Conservation (phyloP, 2,888 invertebrate genomes). For the Hartigia nigra region DNA sequence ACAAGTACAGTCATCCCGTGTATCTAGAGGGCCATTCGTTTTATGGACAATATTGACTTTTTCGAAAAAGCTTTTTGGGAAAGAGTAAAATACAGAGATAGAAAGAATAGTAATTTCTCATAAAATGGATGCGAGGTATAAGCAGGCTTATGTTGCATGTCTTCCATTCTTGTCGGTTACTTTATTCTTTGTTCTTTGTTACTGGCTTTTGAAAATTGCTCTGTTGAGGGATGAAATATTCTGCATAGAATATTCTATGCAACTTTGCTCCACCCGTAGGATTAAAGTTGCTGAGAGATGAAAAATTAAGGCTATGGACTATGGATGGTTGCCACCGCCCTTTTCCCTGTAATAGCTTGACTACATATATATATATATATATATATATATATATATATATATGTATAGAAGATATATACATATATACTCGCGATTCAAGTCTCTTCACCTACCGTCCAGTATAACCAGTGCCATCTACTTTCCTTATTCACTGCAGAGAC, state of each 20-base stretch:
- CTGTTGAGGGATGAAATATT: not conserved
- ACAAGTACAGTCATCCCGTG: not conserved
- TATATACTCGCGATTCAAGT: not conserved
- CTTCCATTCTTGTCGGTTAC: not conserved
- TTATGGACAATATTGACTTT: not conserved
- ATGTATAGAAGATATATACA: no score
- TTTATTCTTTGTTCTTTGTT: not conserved
- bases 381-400: no score
- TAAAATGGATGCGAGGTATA: not conserved
- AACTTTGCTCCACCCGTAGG: not conserved
- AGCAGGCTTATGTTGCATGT: no score
- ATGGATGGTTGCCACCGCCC: not conserved
- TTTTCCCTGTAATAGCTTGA: slow-evolving; percentile 1
- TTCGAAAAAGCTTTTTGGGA: not conserved
- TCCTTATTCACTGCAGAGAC: slow-evolving; percentile 3
- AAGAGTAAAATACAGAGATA: not conserved
- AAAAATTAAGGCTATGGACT: not conserved
- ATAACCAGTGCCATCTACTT: slow-evolving; percentile 2
- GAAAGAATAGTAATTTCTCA: not conserved
- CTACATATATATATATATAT: not conserved
- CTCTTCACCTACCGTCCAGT: not conserved
- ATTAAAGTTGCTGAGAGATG: not conserved
- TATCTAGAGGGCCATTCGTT: not conserved
- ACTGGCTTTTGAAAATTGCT: not conserved
- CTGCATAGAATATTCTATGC: not conserved